phyloP scores from a whole-genome alignment of 1,140 invertebrate species.

The Panagrolaimus sp. region DNA sequence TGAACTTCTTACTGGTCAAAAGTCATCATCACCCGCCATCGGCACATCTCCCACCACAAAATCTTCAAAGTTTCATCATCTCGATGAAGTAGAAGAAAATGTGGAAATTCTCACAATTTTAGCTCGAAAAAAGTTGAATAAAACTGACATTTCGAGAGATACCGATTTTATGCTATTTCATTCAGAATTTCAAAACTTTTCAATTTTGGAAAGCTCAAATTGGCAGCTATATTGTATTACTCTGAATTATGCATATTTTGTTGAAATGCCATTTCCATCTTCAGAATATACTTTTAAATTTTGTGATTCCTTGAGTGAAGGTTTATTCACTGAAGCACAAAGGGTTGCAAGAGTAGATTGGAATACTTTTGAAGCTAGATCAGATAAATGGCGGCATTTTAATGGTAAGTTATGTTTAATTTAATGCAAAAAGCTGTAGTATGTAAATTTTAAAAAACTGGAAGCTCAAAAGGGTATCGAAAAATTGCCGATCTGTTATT shows the following conservation, averaged over 20 bases:
- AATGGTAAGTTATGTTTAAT: constrained; percentile 6
- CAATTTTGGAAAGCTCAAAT: not conserved
- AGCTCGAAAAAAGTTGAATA: not conserved
- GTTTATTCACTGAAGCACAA: not conserved
- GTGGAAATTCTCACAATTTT: constrained; percentile 1
- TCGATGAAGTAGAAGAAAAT: not conserved
- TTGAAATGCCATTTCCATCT: not conserved
- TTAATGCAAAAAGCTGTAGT: too few relatives aligned
- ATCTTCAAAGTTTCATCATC: not conserved
- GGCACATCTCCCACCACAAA: not conserved
- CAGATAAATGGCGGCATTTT: not conserved
- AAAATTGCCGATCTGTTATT: too few relatives aligned
- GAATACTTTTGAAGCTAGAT: not conserved
- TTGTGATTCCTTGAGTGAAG: not conserved
- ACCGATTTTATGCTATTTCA: constrained; percentile 2
- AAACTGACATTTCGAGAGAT: not conserved
- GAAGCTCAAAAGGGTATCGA: too few relatives aligned
- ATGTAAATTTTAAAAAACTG: too few relatives aligned
- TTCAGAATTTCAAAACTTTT: not conserved
- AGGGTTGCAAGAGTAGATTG: not conserved
- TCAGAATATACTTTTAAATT: not conserved
- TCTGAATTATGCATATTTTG: constrained; percentile 10
- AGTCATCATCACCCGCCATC: not conserved
- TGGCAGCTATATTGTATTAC: not conserved
- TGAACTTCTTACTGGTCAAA: too few relatives aligned